Conservation (phyloP, 2,797 vertebrate species). For the Trichosurus vulpecula region DNA sequence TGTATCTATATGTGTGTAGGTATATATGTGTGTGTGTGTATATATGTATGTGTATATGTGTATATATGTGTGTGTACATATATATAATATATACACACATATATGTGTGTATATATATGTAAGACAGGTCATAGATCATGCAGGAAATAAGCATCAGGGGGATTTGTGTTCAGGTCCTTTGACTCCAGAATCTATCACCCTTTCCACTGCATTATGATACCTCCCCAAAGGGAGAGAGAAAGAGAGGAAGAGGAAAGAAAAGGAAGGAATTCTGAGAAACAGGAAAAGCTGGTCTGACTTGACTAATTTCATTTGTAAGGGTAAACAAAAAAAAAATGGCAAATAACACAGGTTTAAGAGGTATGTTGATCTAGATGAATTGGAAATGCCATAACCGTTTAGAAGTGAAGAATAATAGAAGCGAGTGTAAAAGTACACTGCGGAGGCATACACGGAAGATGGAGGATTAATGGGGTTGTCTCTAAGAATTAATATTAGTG, state of each 20-base stretch:
- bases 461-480: not conserved
- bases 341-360: not conserved
- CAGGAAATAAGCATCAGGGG: not conserved
- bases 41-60: too few species aligned
- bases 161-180: not conserved
- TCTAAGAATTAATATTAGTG: not conserved
- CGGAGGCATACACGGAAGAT: not conserved
- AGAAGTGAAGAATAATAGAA: not conserved
- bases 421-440: not conserved
- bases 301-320: not conserved
- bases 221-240: not conserved
- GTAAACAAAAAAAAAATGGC: not conserved
- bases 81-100: too few species aligned
- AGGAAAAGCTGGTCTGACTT: not conserved
- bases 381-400: not conserved
- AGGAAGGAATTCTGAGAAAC: not conserved
- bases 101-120: too few species aligned
- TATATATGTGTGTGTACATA: too few species aligned
- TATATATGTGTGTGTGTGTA: too few species aligned
- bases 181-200: not conserved
- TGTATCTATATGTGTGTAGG: too few species aligned
- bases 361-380: not conserved
- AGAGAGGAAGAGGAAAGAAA: not conserved
- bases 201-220: not conserved
- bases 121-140: not conserved